Evolutionary conservation across 2,113 vertebrate species (phyloP).

Genomic region (Stegostoma tigrinum): DNA sequence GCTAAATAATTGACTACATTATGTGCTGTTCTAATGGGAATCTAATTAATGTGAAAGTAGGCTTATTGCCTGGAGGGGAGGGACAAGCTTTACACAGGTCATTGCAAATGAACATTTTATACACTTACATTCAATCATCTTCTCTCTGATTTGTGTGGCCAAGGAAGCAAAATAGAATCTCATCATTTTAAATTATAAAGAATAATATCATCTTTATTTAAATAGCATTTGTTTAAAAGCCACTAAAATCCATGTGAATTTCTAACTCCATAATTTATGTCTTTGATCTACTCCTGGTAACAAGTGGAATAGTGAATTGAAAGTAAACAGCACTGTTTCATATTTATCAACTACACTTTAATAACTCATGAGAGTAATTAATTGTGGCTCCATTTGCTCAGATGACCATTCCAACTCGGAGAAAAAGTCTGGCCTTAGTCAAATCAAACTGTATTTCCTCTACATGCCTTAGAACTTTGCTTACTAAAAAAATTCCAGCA

Average conservation of each 20-base stretch:
- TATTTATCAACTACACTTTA: constrained; percentile 4
- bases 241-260: background rate
- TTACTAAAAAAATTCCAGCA: background rate
- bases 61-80: constrained; percentile 27
- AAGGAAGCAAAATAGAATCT: constrained; percentile 16
- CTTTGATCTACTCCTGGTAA: background rate
- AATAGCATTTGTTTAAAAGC: constrained; percentile 43
- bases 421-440: too few relatives aligned
- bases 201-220: constrained; percentile 49
- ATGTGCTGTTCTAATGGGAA: constrained; percentile 33
- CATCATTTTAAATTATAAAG: constrained; percentile 29
- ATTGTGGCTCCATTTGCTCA: background rate
- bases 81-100: constrained; percentile 35
- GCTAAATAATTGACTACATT: constrained; percentile 38
- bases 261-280: background rate
- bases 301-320: background rate
- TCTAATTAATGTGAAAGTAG: constrained; percentile 38
- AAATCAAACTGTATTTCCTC: background rate
- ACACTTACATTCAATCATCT: constrained; percentile 32
- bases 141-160: background rate
- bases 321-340: background rate
- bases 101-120: constrained; percentile 13
- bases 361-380: background rate
- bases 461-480: background rate
- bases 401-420: background rate